Evolutionary conservation across 2,113 vertebrate genomes (phyloP).

Genomic region (Axis porcinus): DNA sequence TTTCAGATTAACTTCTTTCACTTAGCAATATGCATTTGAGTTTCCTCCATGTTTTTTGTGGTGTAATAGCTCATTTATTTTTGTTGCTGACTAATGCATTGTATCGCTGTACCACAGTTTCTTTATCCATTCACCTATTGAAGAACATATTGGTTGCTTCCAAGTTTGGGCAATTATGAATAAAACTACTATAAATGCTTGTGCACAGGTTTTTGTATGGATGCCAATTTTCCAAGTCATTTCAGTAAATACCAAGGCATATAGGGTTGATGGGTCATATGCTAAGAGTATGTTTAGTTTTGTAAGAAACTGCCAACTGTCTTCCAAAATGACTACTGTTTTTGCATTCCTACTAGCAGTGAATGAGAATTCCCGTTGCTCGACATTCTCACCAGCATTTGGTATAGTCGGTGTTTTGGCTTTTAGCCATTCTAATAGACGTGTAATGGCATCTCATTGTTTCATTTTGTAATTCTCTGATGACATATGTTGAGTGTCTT

Average conservation of each 20-base stretch:
- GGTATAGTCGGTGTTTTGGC: neutral
- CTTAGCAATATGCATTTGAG: neutral
- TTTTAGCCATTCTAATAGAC: neutral
- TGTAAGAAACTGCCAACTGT: neutral
- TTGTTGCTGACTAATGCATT: neutral
- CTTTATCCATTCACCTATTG: neutral
- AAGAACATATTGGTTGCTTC: neutral
- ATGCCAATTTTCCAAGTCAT: neutral
- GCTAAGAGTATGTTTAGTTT: neutral
- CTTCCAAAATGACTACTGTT: neutral
- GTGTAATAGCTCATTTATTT: neutral
- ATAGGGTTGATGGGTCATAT: neutral
- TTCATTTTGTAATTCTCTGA: neutral
- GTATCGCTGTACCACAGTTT: neutral
- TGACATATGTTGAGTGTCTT: neutral
- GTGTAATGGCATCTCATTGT: neutral
- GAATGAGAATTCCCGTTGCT: neutral
- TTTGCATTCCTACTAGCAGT: neutral
- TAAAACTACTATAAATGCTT: neutral
- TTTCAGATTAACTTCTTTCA: neutral
- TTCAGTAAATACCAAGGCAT: neutral
- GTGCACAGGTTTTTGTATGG: neutral
- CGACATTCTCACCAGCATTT: neutral
- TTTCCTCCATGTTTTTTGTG: neutral
- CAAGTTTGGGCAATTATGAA: neutral